Evolutionary conservation across 2,797 vertebrate species (phyloP), one percentile per base, ranked within the genome.

Genomic region (Myripristis murdjan): DNA sequence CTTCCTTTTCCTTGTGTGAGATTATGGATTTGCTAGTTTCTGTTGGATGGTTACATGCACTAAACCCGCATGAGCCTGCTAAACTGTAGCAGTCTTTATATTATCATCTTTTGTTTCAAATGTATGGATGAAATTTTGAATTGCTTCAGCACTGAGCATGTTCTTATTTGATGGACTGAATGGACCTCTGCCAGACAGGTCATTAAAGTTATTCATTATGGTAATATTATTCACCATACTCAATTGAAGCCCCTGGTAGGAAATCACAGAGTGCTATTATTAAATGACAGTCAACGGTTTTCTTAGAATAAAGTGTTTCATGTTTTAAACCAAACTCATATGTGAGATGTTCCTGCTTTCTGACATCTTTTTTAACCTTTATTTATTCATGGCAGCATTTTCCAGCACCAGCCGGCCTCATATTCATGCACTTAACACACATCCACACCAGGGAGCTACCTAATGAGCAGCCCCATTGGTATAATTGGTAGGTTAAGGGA

Each of bases 101-200:
- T 35, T 31, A 6, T 22, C 24, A 67, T 18, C 11, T 18, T 47
- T 10, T 31, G 24, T 6, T 28, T 70, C 48, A 49, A 76, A 64
- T 20, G 41, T 60, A 12, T 31, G 16, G 22, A 57, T 16, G 48
- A 55, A 46, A 23, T 54, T 31, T 44, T 57, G 33, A 73, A 64
- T 28, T 15, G 18, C 75, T 43, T 39, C 15, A 54, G 35, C 52
- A 8, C 28, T 6, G 35, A 59, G 70, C 47, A 73, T 47, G 63
- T 31, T 75, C 76, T 60, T 64, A 71, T 81, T 56, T 75, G 68
- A 86, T 76, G 49, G 70, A 72, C n/a, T 55, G 49, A 53, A 59
- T 79, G 77, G 71, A 74, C 24, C 31, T 9, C 28, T 66, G 80
- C 74, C 73, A 75, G 73, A 64, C 44, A 77, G 70, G 57, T 75